Base-by-base conservation (phyloP, 2,797 vertebrate genomes). In the Brachyalestes nurse region DNA sequence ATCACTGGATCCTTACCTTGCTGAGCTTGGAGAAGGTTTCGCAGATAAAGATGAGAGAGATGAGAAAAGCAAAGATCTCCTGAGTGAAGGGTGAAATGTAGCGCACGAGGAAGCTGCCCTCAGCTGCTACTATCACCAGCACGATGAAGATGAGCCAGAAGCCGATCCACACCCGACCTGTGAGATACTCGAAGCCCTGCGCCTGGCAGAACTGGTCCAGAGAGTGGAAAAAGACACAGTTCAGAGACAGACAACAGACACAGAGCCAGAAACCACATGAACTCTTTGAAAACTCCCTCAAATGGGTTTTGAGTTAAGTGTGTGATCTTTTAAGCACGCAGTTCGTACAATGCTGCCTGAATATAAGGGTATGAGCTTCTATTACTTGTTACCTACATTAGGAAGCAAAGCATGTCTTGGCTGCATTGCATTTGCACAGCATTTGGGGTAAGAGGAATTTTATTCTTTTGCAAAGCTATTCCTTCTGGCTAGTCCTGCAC, bases 11-110 rank as follows among this genome's bases (percentile, higher is more conserved):
- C 21, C 73, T 89, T 88, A 98, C 98, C 96, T 97, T 96, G 84
- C 96, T 89, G 76, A 99, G 94, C 82, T 99, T 99, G 34, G 96
- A 95, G 92, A 99, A 98, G n/a, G 98, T 99, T 93, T 99, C 98
- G 0, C 95, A 99, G 91, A 99, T 99, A 92, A 99, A 99, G 91
- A 99, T 99, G 81, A 99, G 95, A 17, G 98, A 99, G 88, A 99
- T 99, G 80, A 99, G 97, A 84, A 99, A 98, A 80, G 98, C 97
- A 10, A 99, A 99, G 83, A 99, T 98, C 93, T 99, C 98, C 91
- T 99, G 98, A 60, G 98, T 99, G 87, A 99, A 99, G 0, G 96
- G 96, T 0, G 97, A 97, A 91, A 99, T 99, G 88, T 97, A 99
- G 86, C 97, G 97, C 45, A 99, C 97, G 4, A 99, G 91, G 90